These are phyloP conservation scores for Temnothorax unifasciatus DNA, from an alignment of 2,888 invertebrate species.

Conservation along the genomic window DNA sequence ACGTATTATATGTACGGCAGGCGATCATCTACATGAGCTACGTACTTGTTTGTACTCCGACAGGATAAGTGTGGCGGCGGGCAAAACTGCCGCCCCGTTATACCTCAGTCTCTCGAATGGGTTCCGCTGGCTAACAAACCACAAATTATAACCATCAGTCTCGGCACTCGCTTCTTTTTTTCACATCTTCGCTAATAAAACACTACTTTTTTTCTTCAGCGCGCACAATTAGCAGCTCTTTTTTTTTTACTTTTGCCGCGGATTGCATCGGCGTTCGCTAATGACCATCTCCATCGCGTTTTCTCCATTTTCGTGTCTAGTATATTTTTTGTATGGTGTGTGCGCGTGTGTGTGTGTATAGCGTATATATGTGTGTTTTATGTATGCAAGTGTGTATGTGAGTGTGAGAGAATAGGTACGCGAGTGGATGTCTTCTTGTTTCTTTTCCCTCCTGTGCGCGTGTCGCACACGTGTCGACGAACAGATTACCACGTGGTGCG, in stretches of 20 bases:
- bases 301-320: conserved; percentile 22
- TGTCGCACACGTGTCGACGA: conserved; percentile 11
- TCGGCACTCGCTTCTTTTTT: conserved; percentile 66
- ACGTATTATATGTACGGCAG: conserved; percentile 83
- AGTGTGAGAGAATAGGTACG: not conserved
- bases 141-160: conserved; percentile 85
- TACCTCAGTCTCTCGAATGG: conserved; percentile 92
- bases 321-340: not conserved
- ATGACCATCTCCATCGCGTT: conserved; percentile 27
- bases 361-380: not conserved
- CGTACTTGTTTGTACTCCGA: conserved; percentile 89
- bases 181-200: conserved; percentile 58
- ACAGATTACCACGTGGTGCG: conserved; percentile 16
- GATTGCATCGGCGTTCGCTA: conserved; percentile 59
- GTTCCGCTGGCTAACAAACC: conserved; percentile 91
- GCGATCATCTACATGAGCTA: conserved; percentile 87
- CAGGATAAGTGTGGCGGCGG: conserved; percentile 87
- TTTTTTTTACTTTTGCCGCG: conserved; percentile 14
- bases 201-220: conserved; percentile 57
- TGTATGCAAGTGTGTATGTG: not conserved
- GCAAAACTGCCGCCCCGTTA: conserved; percentile 89
- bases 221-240: conserved; percentile 8
- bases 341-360: not conserved
- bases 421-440: not conserved
- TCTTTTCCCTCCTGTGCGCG: not conserved